Conservation (phyloP, 1,140 invertebrate genomes). For the Notospermus geniculatus region DNA sequence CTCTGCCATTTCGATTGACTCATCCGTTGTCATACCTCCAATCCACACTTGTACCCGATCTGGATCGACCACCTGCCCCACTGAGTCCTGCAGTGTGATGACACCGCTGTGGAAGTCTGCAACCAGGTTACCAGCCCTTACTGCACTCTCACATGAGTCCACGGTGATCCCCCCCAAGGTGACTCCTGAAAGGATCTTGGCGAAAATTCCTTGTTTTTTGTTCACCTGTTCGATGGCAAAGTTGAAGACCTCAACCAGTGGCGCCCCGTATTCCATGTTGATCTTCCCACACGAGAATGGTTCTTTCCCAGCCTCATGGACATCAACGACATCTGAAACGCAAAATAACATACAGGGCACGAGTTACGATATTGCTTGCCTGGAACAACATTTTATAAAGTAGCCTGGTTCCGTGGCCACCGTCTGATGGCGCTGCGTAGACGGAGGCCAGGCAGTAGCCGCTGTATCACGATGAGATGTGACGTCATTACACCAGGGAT, state of each 20-base stretch:
- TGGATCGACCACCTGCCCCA: constrained; percentile 27
- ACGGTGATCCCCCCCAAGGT: constrained; percentile 39
- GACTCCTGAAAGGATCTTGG: constrained; percentile 30
- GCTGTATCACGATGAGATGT: too few species aligned
- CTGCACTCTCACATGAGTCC: constrained; percentile 45
- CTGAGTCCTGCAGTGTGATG: constrained; percentile 26
- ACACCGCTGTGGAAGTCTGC: constrained; percentile 45
- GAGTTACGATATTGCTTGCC: too few species aligned
- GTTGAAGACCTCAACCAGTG: constrained; percentile 49
- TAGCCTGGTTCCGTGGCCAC: too few species aligned
- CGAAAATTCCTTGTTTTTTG: constrained; percentile 36
- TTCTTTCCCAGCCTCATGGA: constrained; percentile 43
- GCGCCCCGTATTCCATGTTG: constrained; percentile 44
- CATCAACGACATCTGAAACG: constrained; percentile 48
- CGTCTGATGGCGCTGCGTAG: too few species aligned
- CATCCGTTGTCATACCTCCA: constrained; percentile 59
- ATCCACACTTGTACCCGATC: constrained; percentile 41
- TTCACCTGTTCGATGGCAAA: constrained; percentile 48
- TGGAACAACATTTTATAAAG: too few species aligned
- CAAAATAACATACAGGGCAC: neutral
- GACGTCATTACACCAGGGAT: too few species aligned
- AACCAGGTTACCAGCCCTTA: constrained; percentile 44
- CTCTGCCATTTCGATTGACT: constrained; percentile 70
- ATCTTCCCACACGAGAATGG: constrained; percentile 48
- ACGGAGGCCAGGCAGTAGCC: too few species aligned